Base-by-base conservation (phyloP, 2,113 vertebrate genomes). In the Sclerurus mexicanus region DNA sequence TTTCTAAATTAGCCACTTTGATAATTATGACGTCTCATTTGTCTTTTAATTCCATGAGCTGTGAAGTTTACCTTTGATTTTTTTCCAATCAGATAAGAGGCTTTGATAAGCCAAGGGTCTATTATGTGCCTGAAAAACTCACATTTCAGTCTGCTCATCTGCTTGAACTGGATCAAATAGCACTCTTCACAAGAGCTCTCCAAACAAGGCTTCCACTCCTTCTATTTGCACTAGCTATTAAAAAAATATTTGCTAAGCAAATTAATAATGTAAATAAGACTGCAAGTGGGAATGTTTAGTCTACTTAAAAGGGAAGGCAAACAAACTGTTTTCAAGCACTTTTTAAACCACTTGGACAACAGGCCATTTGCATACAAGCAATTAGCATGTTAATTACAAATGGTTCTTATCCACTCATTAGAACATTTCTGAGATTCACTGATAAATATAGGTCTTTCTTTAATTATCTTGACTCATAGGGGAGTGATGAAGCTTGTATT, bases 1-100 rank as follows among this genome's bases (percentile, higher is more conserved):
- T 98, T 98, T 98, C 98, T 98, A 98, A 98, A 98, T 98, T 98
- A 98, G 98, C 97, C 97, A 98, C 98, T 98, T 98, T 98, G 98
- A 98, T 98, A 98, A 98, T 98, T 98, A 98, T 98, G 98, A 98
- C 98, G 98, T 98, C 98, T 98, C 98, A 98, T 98, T 98, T 98
- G 98, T 98, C 98, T 98, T 98, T 98, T 98, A 98, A 98, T 98
- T 98, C 97, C 95, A 96, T 90, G 96, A 98, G 97, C 96, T 96
- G 97, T 96, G 97, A 98, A 98, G 98, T 98, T 98, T 98, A 98
- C 95, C 97, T 98, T 98, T 98, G 97, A 97, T 96, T 98, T 98
- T 96, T 97, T 96, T 75, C 94, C 96, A 98, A 97, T 98, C 98
- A 98, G 98, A 98, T 98, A 98, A 98, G 97, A 98, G 97, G 92